Evolutionary conservation across 2,888 invertebrate species (phyloP), one percentile per base, ranked within the genome.

Genomic region (Chloroclystis v-ata): DNA sequence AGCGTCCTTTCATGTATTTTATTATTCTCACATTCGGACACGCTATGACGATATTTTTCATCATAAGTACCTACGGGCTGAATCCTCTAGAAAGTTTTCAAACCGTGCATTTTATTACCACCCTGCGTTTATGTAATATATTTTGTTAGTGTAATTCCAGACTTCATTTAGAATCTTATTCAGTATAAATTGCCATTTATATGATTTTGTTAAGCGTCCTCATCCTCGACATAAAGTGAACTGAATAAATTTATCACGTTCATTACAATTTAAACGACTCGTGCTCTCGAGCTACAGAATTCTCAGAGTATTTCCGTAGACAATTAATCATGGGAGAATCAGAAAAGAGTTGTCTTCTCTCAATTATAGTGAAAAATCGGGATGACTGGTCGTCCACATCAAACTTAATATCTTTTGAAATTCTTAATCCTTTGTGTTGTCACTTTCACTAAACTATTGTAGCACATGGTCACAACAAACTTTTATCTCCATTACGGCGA

Each of bases 311-410:
- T 60, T 65, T 43, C 59, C 43, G 58, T 60, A 60, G 54, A 66
- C 64, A 66, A 78, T 72, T 75, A 72, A 77, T 75, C 61, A 61
- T 59, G 54, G 58, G 66, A 61, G 65, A 74, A 76, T 75, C 72
- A 59, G 54, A 72, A 63, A 64, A 65, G 75, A 69, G 69, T 69
- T 56, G 71, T 72, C 69, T 75, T 72, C 63, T 60, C 64, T 69
- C 67, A 71, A 72, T 72, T 70, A 77, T 63, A 57, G 56, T 54
- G 63, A 64, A 69, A 66, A 69, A 65, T 65, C 59, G 66, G 56
- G 47, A 52, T 60, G 64, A 63, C 60, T 53, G 57, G 56, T 58
- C 59, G 56, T 57, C 43, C 16, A 35, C 35, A 14, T 43, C 30
- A 30, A 55, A 49, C 29, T 49, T 46, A 25, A 38, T 10, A 37